Percentiles rank a stretch among this genome's conserved stretches.
phyloP scores from a whole-genome alignment of 2,888 invertebrate genomes.

The Anthrax anthrax region DNA sequence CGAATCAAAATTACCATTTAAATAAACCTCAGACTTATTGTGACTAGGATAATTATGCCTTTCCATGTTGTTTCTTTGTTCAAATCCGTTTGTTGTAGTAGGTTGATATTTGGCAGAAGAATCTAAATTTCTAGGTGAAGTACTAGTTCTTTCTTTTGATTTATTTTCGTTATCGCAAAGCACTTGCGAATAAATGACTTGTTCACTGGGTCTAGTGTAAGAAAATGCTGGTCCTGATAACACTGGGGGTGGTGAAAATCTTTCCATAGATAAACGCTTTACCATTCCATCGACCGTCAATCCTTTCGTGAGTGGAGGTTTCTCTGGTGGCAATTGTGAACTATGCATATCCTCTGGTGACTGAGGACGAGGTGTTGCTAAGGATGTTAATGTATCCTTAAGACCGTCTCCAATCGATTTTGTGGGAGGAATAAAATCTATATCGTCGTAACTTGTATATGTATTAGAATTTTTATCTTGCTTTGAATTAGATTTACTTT shows the following conservation, averaged over 20 bases:
- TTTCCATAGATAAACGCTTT: conserved; percentile 57
- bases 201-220: conserved; percentile 49
- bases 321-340: conserved; percentile 54
- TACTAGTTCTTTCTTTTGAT: conserved; percentile 33
- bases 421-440: conserved; percentile 32
- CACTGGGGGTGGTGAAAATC: conserved; percentile 49
- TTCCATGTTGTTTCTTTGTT: conserved; percentile 8
- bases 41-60: conserved; percentile 10
- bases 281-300: conserved; percentile 65
- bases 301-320: conserved; percentile 53
- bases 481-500: conserved; percentile 17
- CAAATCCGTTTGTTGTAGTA: conserved; percentile 1
- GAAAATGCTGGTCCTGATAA: conserved; percentile 71
- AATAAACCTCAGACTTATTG: conserved; percentile 16
- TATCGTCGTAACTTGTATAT: conserved; percentile 36
- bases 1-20: conserved; percentile 15
- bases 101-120: conserved; percentile 7
- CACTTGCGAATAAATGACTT: conserved; percentile 66
- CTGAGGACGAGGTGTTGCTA: conserved; percentile 26
- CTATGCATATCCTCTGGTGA: conserved; percentile 49
- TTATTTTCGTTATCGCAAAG: conserved; percentile 35
- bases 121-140: conserved; percentile 8
- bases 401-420: conserved; percentile 34
- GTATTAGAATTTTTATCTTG: conserved; percentile 12
- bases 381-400: conserved; percentile 22